Evolutionary conservation across 1,140 invertebrate genomes (phyloP).

Genomic region (Drosophila nebulosa): DNA sequence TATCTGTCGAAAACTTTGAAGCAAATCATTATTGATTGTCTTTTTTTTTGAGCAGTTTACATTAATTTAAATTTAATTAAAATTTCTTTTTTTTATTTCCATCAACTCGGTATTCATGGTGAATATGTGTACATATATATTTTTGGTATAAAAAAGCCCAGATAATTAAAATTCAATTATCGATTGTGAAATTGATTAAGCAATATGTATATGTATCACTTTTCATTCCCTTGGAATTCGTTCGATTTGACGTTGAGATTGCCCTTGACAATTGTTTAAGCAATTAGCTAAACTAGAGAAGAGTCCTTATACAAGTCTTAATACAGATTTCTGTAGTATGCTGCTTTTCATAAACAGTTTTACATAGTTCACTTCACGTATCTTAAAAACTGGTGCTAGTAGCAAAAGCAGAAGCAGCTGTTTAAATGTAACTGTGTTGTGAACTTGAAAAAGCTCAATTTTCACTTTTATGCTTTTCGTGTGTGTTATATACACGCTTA

Average conservation of each 20-base stretch:
- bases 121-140: too few relatives aligned
- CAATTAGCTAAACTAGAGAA: not conserved
- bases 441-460: constrained; percentile 71
- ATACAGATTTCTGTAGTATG: not conserved
- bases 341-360: not conserved
- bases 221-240: not conserved
- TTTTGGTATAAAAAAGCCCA: not conserved
- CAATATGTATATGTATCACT: not conserved
- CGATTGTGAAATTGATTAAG: not conserved
- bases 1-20: too few relatives aligned
- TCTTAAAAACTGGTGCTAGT: not conserved
- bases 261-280: constrained; percentile 4
- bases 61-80: too few relatives aligned
- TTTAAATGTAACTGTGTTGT: constrained; percentile 3
- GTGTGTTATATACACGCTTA: constrained; percentile 3
- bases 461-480: constrained; percentile 59
- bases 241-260: not conserved
- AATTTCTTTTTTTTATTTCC: too few relatives aligned
- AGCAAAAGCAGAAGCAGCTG: not conserved
- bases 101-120: too few relatives aligned
- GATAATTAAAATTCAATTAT: not conserved
- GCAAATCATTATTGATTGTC: too few relatives aligned
- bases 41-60: too few relatives aligned
- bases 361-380: not conserved
- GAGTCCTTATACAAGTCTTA: not conserved